These are phyloP conservation scores for Drosophila mauritiana DNA, from an alignment of 1,140 invertebrate genomes.

Conservation along the genomic window DNA sequence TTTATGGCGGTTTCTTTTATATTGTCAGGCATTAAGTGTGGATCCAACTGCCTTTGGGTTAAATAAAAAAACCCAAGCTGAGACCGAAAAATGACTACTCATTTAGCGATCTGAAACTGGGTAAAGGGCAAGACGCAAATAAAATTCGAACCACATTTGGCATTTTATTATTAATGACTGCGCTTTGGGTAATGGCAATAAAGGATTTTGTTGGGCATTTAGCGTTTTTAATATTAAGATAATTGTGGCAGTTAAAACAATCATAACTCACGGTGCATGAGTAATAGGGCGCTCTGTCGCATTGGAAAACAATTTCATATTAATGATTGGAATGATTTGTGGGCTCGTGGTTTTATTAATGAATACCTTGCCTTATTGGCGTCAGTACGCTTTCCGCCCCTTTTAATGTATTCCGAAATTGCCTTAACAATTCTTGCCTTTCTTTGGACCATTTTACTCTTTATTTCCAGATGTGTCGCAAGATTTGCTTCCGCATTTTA, in stretches of 20 bases:
- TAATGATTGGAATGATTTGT: slow-evolving; percentile 20
- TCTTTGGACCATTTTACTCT: slow-evolving; percentile 13
- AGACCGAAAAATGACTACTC: slow-evolving; percentile 37
- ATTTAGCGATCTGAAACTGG: slow-evolving; percentile 54
- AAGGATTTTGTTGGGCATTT: slow-evolving; percentile 10
- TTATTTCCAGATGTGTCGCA: slow-evolving; percentile 25
- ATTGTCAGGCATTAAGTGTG: slow-evolving; percentile 11
- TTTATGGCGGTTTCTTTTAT: slow-evolving; percentile 25
- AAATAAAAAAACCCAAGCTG: background rate
- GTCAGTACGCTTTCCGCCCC: slow-evolving; percentile 17
- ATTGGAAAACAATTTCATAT: slow-evolving; percentile 32
- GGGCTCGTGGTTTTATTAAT: slow-evolving; percentile 24
- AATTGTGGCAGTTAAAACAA: slow-evolving; percentile 19
- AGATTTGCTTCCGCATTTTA: slow-evolving; percentile 59
- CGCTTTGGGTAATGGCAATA: slow-evolving; percentile 3
- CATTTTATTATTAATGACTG: slow-evolving; percentile 32
- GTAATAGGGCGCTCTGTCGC: slow-evolving; percentile 13
- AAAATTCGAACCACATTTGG: slow-evolving; percentile 41
- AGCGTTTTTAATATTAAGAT: slow-evolving; percentile 10
- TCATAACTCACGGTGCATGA: slow-evolving; percentile 26
- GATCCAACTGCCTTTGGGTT: slow-evolving; percentile 6
- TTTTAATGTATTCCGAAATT: slow-evolving; percentile 39
- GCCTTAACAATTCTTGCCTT: slow-evolving; percentile 34
- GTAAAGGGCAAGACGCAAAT: slow-evolving; percentile 68
- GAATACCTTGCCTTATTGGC: slow-evolving; percentile 29